Conservation (phyloP, 2,113 vertebrate species). For the Clinocottus analis region DNA sequence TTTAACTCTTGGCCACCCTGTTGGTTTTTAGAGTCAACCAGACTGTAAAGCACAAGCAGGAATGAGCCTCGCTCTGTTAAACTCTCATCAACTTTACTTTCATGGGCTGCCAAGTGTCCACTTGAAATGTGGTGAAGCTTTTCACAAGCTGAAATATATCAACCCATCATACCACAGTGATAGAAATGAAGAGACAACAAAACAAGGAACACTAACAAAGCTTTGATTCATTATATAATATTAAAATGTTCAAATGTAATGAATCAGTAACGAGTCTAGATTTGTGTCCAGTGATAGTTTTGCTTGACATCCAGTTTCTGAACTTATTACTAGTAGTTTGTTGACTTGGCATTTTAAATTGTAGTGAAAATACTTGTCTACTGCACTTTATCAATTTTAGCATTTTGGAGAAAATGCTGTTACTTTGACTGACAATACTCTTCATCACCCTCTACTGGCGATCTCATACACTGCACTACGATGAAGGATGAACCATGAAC, state of each 20-base stretch:
- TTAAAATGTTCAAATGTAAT: slow-evolving; percentile 56
- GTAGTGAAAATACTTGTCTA: slow-evolving; percentile 57
- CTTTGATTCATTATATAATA: slow-evolving; percentile 54
- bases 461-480: slow-evolving; percentile 47
- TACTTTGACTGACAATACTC: slow-evolving; percentile 54
- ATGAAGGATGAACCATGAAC: slow-evolving; percentile 53
- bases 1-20: not conserved
- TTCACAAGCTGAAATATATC: slow-evolving; percentile 1
- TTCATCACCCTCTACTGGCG: slow-evolving; percentile 58
- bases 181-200: slow-evolving; percentile 10
- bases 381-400: slow-evolving; percentile 79
- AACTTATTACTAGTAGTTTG: slow-evolving; percentile 63
- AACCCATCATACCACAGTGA: not conserved
- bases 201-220: slow-evolving; percentile 72
- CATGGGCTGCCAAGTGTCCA: slow-evolving; percentile 14
- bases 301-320: slow-evolving; percentile 66
- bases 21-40: slow-evolving; percentile 19
- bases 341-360: slow-evolving; percentile 59
- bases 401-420: slow-evolving; percentile 67
- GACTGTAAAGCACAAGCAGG: slow-evolving; percentile 66
- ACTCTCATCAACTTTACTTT: not conserved
- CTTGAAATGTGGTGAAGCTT: slow-evolving; percentile 12
- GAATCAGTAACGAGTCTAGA: slow-evolving; percentile 56
- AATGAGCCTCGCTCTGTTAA: slow-evolving; percentile 1
- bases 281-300: slow-evolving; percentile 67